Conservation (phyloP, 2,113 vertebrate genomes). For the Talpa occidentalis region DNA sequence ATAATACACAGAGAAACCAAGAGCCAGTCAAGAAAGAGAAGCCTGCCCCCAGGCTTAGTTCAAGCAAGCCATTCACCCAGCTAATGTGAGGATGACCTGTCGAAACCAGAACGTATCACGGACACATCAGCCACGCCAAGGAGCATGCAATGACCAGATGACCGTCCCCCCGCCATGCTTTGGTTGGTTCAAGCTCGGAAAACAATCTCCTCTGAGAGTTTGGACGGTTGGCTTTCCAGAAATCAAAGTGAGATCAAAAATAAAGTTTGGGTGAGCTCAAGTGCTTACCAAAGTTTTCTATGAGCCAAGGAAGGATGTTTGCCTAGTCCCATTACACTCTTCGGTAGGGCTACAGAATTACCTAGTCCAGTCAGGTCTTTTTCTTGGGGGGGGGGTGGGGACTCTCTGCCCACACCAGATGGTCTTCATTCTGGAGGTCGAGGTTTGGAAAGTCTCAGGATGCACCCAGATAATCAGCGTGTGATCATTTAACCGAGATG, state of each 20-base stretch:
- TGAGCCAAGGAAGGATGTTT: slow-evolving; percentile 40
- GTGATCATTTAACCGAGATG: slow-evolving; percentile 38
- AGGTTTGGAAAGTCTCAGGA: slow-evolving; percentile 26
- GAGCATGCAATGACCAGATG: slow-evolving; percentile 90
- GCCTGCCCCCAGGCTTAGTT: slow-evolving; percentile 84
- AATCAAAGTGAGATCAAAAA: slow-evolving; percentile 51
- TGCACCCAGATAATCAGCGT: neutral
- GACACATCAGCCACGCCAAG: slow-evolving; percentile 86
- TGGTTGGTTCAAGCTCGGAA: slow-evolving; percentile 70
- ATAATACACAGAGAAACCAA: slow-evolving; percentile 84
- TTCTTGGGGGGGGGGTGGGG: slow-evolving; percentile 24
- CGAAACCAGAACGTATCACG: slow-evolving; percentile 79
- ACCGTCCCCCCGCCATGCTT: slow-evolving; percentile 87
- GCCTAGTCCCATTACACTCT: slow-evolving; percentile 9
- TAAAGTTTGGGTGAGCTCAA: neutral
- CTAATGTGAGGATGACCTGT: slow-evolving; percentile 87
- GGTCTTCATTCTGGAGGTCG: slow-evolving; percentile 69
- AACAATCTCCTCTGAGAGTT: slow-evolving; percentile 38
- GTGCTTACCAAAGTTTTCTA: slow-evolving; percentile 8
- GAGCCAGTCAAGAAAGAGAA: slow-evolving; percentile 83
- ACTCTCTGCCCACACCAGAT: slow-evolving; percentile 68
- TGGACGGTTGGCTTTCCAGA: slow-evolving; percentile 37
- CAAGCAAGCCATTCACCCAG: slow-evolving; percentile 90
- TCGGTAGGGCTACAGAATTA: neutral
- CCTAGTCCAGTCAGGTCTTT: slow-evolving; percentile 54